Evolutionary conservation across 2,113 vertebrate genomes (phyloP), one percentile per base, ranked within the genome.

Genomic region (Leucoraja erinaceus): DNA sequence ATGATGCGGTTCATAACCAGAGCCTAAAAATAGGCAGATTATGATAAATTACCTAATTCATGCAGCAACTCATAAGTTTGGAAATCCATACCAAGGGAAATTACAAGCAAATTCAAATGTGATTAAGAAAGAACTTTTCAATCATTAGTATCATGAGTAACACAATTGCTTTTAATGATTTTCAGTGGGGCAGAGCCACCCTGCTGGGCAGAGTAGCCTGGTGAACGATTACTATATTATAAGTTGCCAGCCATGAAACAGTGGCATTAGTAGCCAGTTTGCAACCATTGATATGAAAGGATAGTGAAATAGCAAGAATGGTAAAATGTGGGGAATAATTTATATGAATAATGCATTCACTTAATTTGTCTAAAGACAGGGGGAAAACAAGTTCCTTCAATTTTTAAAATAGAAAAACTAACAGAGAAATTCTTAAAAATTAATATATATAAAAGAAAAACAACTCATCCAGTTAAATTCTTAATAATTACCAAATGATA

Each of bases 81-180:
- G 66, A 91, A 74, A 47, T 47, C 68, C 66, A 14, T 72, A 54
- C 38, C 63, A 28, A 28, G 90, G 90, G 90, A 91, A 91, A 91
- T 70, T 72, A 72, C 8, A 5, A 74, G 22, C 31, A 91, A 91
- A 70, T 91, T 91, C 33, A 91, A 47, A 72, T 28, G 66, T 74
- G 33, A 54, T 91, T 72, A 91, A 91, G 88, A 91, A 91, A 33
- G 90, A 91, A 72, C 63, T 47, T 91, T 74, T 91, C 90, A 91
- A 33, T 72, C 90, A 91, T 91, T 91, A 72, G 66, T 72, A 74
- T 22, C 33, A 28, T 54, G 63, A 74, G 20, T 72, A 91, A 38
- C 88, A 54, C 66, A 91, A 88, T 88, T 88, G 59, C 12, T n/a
- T 63, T 88, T 88, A 88, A 88, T 88, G 83, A 63, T 70, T 91